A percentile compares a stretch with the other conserved stretches of the same genome.
Evolutionary conservation across 2,113 vertebrate species (phyloP).

Genomic region (Actenoides hombroni): DNA sequence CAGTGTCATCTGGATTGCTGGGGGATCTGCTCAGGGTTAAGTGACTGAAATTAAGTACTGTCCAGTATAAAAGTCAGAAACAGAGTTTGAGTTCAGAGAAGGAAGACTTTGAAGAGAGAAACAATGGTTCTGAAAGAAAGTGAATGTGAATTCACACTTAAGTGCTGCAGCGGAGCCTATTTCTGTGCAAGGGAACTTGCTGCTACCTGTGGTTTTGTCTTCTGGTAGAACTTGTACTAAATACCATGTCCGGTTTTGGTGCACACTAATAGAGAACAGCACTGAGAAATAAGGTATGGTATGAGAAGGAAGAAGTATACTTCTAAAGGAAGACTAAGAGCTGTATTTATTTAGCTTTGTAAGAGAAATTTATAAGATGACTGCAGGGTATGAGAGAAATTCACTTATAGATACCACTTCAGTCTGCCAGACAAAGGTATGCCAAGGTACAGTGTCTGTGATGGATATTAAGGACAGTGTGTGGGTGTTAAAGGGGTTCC

Average conservation of each 20-base stretch:
- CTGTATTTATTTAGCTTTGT: background rate
- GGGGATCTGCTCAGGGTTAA: background rate
- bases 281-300: background rate
- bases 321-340: background rate
- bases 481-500: background rate
- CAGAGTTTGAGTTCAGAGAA: background rate
- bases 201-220: background rate
- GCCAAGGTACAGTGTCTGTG: background rate
- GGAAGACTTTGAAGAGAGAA: background rate
- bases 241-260: background rate
- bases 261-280: background rate
- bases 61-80: background rate
- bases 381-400: background rate
- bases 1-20: background rate
- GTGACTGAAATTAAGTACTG: background rate
- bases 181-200: background rate
- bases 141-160: background rate
- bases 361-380: background rate
- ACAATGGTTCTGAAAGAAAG: background rate
- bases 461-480: background rate
- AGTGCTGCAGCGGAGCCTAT: background rate
- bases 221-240: background rate
- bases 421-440: background rate
- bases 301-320: background rate
- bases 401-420: background rate